phyloP scores from a whole-genome alignment of 2,113 vertebrate species.

The Aspidoscelis tigris region DNA sequence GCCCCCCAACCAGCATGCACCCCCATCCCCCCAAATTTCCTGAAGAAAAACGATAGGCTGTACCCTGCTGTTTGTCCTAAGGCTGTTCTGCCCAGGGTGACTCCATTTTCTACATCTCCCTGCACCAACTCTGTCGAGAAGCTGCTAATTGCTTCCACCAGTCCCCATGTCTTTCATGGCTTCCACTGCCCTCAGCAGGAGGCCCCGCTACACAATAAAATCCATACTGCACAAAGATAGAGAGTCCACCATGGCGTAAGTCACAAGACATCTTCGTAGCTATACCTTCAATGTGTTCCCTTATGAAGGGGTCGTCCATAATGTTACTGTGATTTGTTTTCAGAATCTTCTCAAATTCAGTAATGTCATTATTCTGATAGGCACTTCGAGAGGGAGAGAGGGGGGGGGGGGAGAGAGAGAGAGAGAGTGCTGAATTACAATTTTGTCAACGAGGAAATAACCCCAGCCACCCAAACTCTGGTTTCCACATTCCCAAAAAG shows the following conservation, averaged over 20 bases:
- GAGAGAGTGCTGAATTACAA: not conserved
- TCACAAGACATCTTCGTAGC: conserved; percentile 9
- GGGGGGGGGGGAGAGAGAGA: not conserved
- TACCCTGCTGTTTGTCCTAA: too few species aligned
- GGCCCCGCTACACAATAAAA: not conserved
- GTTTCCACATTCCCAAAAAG: not conserved
- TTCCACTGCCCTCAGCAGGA: not conserved
- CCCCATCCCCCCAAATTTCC: too few species aligned
- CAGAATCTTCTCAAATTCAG: conserved; percentile 99
- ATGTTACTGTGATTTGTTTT: conserved; percentile 99
- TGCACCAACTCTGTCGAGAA: too few species aligned
- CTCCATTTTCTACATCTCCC: not conserved
- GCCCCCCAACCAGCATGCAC: too few species aligned
- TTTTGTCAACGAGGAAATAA: not conserved
- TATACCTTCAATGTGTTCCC: conserved; percentile 98
- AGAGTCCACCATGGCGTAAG: not conserved
- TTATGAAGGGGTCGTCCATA: conserved; percentile 99
- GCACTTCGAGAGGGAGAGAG: conserved; percentile 79
- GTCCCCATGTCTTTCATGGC: too few species aligned
- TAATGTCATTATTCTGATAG: conserved; percentile 99
- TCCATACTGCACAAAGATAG: too few species aligned
- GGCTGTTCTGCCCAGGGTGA: not conserved
- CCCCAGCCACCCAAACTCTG: not conserved
- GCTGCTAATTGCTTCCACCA: not conserved
- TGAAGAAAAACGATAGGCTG: too few species aligned